phyloP scores from a whole-genome alignment of 1,140 invertebrate species.

The Cherax quadricarinatus region DNA sequence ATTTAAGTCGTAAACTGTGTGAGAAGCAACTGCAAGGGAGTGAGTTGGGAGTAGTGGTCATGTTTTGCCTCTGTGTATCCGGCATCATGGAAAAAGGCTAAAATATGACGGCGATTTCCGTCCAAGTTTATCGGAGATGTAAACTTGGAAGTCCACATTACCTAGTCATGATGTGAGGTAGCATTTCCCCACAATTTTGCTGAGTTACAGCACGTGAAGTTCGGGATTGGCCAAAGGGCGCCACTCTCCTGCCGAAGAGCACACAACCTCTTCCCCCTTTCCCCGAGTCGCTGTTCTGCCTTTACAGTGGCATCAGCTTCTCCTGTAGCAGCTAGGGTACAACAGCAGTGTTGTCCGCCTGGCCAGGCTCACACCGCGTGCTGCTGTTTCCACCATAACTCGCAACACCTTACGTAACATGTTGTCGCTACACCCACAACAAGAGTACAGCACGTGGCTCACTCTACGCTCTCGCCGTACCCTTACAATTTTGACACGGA shows the following conservation, averaged over 20 bases:
- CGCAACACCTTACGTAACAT: conserved; percentile 37
- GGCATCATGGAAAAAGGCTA: conserved; percentile 42
- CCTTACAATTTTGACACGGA: neutral
- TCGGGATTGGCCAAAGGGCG: neutral
- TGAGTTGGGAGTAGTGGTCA: neutral
- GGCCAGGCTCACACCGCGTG: neutral
- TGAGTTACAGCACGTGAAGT: neutral
- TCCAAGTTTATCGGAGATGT: conserved; percentile 51
- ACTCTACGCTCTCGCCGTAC: conserved; percentile 18
- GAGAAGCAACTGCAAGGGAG: neutral
- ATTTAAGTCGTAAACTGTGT: neutral
- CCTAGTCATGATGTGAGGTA: neutral
- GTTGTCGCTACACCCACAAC: conserved; percentile 31
- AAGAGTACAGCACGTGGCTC: conserved; percentile 34
- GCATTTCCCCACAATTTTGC: neutral
- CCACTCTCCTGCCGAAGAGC: neutral
- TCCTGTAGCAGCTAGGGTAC: neutral
- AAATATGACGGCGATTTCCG: conserved; percentile 60
- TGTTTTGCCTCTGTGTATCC: conserved; percentile 51
- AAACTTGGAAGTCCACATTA: conserved; percentile 6
- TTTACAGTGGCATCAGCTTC: neutral
- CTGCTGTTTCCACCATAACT: neutral
- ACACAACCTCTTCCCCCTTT: neutral
- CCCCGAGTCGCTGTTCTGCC: neutral
- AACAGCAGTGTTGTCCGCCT: neutral